Evolutionary conservation across 2,113 vertebrate species (phyloP).

Genomic region (Gopherus evgoodei): DNA sequence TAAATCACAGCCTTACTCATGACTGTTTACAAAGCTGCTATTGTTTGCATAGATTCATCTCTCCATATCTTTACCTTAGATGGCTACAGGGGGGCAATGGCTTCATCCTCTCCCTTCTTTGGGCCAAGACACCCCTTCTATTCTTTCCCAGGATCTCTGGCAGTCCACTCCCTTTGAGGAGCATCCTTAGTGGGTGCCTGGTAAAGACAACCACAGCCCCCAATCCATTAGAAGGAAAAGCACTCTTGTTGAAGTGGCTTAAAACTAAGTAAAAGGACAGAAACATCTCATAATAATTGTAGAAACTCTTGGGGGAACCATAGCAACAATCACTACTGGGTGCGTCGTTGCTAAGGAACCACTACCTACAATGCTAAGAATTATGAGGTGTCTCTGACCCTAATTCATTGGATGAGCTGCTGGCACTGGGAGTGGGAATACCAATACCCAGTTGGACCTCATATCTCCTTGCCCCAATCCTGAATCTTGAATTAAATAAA

Average conservation of each 20-base stretch:
- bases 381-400: background rate
- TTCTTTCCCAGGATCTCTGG: background rate
- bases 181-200: background rate
- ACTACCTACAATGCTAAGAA: background rate
- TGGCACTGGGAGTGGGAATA: background rate
- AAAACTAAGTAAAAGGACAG: background rate
- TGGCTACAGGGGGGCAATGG: background rate
- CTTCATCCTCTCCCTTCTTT: background rate
- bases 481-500: background rate
- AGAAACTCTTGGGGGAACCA: background rate
- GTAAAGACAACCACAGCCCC: fast-evolving
- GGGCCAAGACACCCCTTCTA: background rate
- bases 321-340: background rate
- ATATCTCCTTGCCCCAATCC: background rate
- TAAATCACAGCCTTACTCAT: background rate
- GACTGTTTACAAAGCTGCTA: background rate
- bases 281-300: background rate
- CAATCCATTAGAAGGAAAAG: background rate
- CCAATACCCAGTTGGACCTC: background rate
- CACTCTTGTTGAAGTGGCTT: background rate
- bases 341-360: constrained; percentile 36
- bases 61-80: background rate
- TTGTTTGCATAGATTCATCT: background rate
- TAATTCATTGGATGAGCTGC: background rate
- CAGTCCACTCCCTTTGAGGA: background rate